phyloP scores from a whole-genome alignment of 2,888 invertebrate species.

The Cryptocephalus moraei region DNA sequence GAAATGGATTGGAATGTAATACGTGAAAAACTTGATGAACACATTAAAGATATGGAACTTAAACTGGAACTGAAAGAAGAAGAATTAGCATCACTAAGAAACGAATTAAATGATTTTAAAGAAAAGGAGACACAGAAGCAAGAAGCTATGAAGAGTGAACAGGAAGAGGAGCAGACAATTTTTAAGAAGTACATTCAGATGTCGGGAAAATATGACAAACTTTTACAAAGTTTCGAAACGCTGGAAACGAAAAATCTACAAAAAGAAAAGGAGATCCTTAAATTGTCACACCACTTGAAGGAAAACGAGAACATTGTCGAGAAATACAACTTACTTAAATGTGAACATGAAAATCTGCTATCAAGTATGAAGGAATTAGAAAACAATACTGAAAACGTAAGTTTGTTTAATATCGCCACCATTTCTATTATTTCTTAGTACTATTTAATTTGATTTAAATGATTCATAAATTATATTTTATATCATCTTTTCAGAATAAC shows the following conservation, averaged over 20 bases:
- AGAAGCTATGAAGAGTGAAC: slow-evolving; percentile 23
- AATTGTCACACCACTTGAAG: slow-evolving; percentile 1
- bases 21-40: slow-evolving; percentile 16
- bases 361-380: neutral
- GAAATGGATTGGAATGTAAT: slow-evolving; percentile 18
- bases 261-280: slow-evolving; percentile 7
- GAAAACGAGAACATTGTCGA: neutral
- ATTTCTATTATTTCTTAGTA: neutral
- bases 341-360: neutral
- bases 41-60: slow-evolving; percentile 10
- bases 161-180: slow-evolving; percentile 24
- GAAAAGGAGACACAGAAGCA: slow-evolving; percentile 23
- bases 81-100: slow-evolving; percentile 13
- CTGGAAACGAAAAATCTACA: slow-evolving; percentile 18
- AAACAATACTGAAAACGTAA: too few species aligned
- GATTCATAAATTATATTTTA: too few species aligned
- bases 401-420: neutral
- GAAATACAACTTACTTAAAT: too few species aligned
- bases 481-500: slow-evolving; percentile 24
- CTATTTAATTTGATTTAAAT: neutral
- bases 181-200: slow-evolving; percentile 31
- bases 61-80: slow-evolving; percentile 10
- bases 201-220: slow-evolving; percentile 29
- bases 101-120: slow-evolving; percentile 12
- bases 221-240: slow-evolving; percentile 26